These are phyloP conservation scores for Phyllotreta striolata DNA, from an alignment of 2,888 invertebrate species.

Conservation along the genomic window DNA sequence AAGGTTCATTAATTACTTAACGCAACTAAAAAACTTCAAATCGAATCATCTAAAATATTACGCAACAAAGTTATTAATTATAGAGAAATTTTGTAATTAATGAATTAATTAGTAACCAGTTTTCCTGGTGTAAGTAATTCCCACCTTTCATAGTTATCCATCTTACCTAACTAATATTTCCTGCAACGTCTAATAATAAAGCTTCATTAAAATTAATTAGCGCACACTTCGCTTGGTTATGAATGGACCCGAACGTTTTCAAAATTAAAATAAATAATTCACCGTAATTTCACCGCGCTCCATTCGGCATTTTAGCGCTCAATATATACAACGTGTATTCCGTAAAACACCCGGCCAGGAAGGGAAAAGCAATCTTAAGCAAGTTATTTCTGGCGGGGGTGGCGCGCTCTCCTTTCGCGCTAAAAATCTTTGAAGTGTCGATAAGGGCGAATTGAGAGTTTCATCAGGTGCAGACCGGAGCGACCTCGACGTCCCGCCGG, in stretches of 20 bases:
- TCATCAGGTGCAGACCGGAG: slow-evolving; percentile 54
- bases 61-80: not conserved
- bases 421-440: slow-evolving; percentile 30
- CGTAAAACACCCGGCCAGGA: no score
- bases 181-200: slow-evolving; percentile 35
- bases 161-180: slow-evolving; percentile 30
- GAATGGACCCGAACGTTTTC: slow-evolving; percentile 34
- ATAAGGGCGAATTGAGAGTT: slow-evolving; percentile 55
- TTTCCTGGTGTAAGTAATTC: slow-evolving; percentile 18
- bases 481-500: slow-evolving; percentile 50
- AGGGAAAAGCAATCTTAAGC: no score
- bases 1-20: not conserved
- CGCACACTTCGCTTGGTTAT: slow-evolving; percentile 35
- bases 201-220: slow-evolving; percentile 41
- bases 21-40: not conserved
- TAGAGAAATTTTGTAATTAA: not conserved
- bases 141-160: slow-evolving; percentile 9
- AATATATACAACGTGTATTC: no score
- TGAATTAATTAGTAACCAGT: not conserved
- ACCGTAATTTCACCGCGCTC: slow-evolving; percentile 7
- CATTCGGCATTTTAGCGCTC: no score
- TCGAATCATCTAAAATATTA: slow-evolving; percentile 6
- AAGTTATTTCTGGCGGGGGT: no score
- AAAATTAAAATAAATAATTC: slow-evolving; percentile 38
- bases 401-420: slow-evolving; percentile 4